Evolutionary conservation across 1,140 invertebrate genomes (phyloP).

Genomic region (Nasonia longicornis): DNA sequence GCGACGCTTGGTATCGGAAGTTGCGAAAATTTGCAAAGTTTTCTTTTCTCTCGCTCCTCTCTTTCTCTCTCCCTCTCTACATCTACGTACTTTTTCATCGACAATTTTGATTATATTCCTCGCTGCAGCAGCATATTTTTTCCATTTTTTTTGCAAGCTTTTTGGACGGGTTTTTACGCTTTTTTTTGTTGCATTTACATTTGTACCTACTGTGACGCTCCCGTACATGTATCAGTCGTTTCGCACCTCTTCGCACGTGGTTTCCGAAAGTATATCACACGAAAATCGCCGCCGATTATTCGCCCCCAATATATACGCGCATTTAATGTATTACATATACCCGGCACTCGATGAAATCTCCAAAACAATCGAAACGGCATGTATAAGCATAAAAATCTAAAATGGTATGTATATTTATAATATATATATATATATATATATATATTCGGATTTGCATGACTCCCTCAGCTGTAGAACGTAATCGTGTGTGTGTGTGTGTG

Average conservation of each 20-base stretch:
- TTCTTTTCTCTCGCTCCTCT: not conserved
- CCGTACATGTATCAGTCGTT: not conserved
- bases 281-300: not conserved
- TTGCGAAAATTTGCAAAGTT: not conserved
- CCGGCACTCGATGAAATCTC: slow-evolving; percentile 18
- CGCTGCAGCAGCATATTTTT: not conserved
- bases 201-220: not conserved
- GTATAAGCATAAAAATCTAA: not conserved
- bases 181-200: not conserved
- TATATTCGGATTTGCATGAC: no score
- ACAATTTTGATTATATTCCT: slow-evolving; percentile 18
- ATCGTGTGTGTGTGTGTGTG: no score
- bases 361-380: slow-evolving; percentile 28
- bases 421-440: no score
- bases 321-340: no score
- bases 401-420: no score
- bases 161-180: slow-evolving; percentile 11
- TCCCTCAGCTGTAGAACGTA: no score
- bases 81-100: not conserved
- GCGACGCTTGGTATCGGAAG: not conserved
- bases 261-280: not conserved
- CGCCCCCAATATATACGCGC: no score
- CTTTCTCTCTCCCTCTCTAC: not conserved
- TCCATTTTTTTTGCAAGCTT: slow-evolving; percentile 4
- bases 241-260: not conserved